Percentiles rank a stretch among this genome's conserved stretches.
These are phyloP conservation scores for Lepas anatifera DNA, from an alignment of 2,888 invertebrate genomes.

Conservation along the genomic window DNA sequence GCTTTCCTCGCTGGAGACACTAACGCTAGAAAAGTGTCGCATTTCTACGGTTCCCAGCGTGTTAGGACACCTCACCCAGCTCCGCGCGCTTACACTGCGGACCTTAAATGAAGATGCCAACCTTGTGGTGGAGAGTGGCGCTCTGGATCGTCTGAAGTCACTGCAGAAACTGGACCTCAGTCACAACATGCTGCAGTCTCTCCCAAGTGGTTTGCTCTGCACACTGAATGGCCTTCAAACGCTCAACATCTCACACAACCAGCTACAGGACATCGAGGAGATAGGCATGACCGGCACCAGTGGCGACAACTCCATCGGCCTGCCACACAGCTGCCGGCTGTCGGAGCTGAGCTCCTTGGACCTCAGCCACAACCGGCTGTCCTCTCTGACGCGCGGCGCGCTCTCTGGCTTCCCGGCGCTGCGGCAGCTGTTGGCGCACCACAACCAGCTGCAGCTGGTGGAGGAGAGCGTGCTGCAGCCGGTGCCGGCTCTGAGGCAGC, in stretches of 20 bases:
- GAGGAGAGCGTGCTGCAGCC: constrained; percentile 62
- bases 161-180: constrained; percentile 65
- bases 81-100: constrained; percentile 52
- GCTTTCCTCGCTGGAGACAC: constrained; percentile 54
- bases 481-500: constrained; percentile 50
- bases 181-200: constrained; percentile 66
- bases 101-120: constrained; percentile 71
- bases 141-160: constrained; percentile 63
- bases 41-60: constrained; percentile 58
- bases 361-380: constrained; percentile 59
- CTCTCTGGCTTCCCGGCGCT: constrained; percentile 56
- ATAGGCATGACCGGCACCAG: constrained; percentile 53
- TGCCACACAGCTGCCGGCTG: constrained; percentile 26
- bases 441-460: constrained; percentile 59
- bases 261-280: constrained; percentile 59
- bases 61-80: constrained; percentile 50
- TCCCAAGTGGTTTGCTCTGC: constrained; percentile 60
- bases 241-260: constrained; percentile 61
- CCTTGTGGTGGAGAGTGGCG: constrained; percentile 57
- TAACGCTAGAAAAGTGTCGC: constrained; percentile 64
- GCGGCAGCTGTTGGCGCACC: constrained; percentile 54
- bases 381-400: constrained; percentile 54
- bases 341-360: constrained; percentile 42
- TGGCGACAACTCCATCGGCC: constrained; percentile 17
- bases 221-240: constrained; percentile 49